Percentiles rank a stretch among this genome's conserved stretches.
phyloP scores from a whole-genome alignment of 2,113 vertebrate genomes.

The Pollachius pollachius region DNA sequence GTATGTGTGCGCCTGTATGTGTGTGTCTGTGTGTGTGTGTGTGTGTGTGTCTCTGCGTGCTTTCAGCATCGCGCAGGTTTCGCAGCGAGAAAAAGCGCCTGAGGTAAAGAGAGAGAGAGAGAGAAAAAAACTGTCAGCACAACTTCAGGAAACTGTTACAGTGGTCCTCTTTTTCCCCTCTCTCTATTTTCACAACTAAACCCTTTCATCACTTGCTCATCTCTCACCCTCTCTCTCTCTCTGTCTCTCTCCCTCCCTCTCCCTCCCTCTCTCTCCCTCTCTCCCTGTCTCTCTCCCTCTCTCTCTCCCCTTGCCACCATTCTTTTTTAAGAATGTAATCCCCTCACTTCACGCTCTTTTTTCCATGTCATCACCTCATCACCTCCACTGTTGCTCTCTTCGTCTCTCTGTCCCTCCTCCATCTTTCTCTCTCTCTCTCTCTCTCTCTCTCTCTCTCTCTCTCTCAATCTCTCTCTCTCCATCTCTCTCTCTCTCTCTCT shows the following conservation, averaged over 20 bases:
- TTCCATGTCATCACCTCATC: background rate
- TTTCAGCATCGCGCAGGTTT: too few relatives aligned
- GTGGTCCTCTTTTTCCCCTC: constrained; percentile 36
- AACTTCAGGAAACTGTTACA: constrained; percentile 73
- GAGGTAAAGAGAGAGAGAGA: constrained; percentile 53
- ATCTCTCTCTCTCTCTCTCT: background rate
- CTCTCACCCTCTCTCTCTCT: background rate
- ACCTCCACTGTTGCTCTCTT: background rate
- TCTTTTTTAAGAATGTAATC: too few relatives aligned
- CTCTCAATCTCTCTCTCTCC: background rate
- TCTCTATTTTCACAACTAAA: constrained; percentile 37
- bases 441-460: background rate
- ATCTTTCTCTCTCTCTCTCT: background rate
- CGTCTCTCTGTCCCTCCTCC: background rate
- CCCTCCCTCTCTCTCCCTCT: background rate
- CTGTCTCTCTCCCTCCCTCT: background rate
- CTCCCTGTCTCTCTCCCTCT: background rate
- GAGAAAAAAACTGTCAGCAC: constrained; percentile 63
- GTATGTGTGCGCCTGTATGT: too few relatives aligned
- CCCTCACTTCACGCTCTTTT: background rate
- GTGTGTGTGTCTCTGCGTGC: too few relatives aligned
- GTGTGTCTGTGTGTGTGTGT: too few relatives aligned
- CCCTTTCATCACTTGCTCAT: constrained; percentile 44
- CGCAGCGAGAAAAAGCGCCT: constrained; percentile 4
- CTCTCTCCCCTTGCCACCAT: background rate